phyloP scores from a whole-genome alignment of 2,113 vertebrate species.

The Cisticola juncidis region DNA sequence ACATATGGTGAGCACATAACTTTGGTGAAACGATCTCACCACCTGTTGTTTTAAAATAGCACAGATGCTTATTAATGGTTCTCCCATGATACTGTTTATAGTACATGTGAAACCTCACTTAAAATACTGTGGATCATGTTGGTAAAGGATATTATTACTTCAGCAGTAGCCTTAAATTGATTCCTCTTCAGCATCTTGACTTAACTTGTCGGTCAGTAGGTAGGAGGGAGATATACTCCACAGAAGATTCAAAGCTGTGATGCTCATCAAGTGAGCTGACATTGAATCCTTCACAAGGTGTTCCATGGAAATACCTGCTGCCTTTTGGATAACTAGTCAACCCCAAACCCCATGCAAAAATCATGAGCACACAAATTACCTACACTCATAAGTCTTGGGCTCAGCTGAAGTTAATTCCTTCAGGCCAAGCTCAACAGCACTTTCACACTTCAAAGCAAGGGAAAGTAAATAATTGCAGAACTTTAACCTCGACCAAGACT shows the following conservation, averaged over 20 bases:
- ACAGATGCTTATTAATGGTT: conserved; percentile 61
- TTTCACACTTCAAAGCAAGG: neutral
- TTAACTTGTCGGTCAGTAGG: neutral
- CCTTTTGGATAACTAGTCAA: neutral
- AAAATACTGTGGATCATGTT: conserved; percentile 55
- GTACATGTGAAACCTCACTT: conserved; percentile 50
- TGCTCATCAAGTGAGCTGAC: neutral
- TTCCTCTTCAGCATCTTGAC: neutral
- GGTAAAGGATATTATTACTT: conserved; percentile 56
- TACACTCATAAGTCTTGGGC: fast-evolving
- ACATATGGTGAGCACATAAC: conserved; percentile 56
- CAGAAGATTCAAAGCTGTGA: neutral
- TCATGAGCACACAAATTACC: neutral
- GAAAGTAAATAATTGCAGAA: neutral
- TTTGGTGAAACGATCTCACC: conserved; percentile 58
- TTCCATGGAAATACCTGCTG: neutral
- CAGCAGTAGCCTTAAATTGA: neutral
- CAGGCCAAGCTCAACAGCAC: neutral
- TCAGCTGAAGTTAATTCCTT: neutral
- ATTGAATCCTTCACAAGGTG: neutral
- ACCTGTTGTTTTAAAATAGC: conserved; percentile 68
- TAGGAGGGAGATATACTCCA: neutral
- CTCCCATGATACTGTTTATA: conserved; percentile 58
- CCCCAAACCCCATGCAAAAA: neutral
- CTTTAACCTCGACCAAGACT: neutral